Conservation (phyloP, 1,140 invertebrate genomes). For the Ceratosolen fusciceps region DNA sequence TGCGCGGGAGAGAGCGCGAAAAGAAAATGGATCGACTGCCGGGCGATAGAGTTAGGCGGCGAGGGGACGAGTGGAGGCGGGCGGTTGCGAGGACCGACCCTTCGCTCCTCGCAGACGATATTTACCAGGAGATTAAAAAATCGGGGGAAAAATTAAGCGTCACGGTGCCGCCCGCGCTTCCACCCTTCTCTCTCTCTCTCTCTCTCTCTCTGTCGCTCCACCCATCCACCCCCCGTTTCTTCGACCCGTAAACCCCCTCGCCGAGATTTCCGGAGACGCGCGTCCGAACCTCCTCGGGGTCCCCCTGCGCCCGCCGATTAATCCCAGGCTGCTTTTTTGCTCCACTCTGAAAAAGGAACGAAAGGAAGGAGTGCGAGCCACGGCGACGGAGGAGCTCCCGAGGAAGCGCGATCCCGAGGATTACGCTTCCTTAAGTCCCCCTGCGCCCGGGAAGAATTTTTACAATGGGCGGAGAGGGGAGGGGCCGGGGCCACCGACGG, state of each 20-base stretch:
- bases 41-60: constrained; percentile 50
- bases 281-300: constrained; percentile 33
- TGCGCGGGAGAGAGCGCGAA: constrained; percentile 49
- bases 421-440: constrained; percentile 27
- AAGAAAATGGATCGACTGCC: constrained; percentile 51
- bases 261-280: constrained; percentile 64
- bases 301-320: constrained; percentile 50
- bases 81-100: too few species aligned
- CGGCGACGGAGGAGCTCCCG: background rate
- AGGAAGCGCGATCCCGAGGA: constrained; percentile 24
- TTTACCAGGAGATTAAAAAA: constrained; percentile 73
- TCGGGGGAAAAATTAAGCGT: constrained; percentile 73
- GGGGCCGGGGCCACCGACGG: too few species aligned
- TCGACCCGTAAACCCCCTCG: constrained; percentile 65
- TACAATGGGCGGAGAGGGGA: background rate
- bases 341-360: too few species aligned
- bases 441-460: constrained; percentile 2
- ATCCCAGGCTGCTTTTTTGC: constrained; percentile 41
- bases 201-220: too few species aligned
- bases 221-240: constrained; percentile 46
- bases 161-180: constrained; percentile 62
- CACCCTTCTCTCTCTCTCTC: too few species aligned
- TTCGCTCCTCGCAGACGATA: constrained; percentile 63
- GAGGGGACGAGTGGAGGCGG: constrained; percentile 48
- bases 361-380: too few species aligned